Base-by-base conservation (phyloP, 2,113 vertebrate genomes). In the Ceyx margarethae region DNA sequence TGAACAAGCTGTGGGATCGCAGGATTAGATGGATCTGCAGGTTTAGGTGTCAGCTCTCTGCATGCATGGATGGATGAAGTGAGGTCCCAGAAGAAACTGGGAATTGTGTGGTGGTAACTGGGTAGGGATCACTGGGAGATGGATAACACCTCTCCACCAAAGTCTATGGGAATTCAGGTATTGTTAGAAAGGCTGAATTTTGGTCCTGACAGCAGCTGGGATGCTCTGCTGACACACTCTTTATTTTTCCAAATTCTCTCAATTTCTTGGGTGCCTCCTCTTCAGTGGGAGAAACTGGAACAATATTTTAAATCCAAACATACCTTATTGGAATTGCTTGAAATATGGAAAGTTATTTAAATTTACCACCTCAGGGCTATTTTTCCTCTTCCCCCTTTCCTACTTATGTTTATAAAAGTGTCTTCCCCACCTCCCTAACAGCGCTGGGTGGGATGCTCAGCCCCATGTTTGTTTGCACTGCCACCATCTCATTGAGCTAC, bases 11-110 rank as follows among this genome's bases (percentile, higher is more conserved):
- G 15, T 45, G 28, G 21, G 11, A 11, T 19, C 6, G 1, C 0
- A 4, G n/a, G 40, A 29, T 11, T 0, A 0, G 18, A n/a, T 43
- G 13, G 18, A 10, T 48, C 45, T 64, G 60, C 46, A 12, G 22
- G 15, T 26, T 48, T 53, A 16, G 19, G 9, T 22, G 10, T 25
- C 48, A 60, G 6, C 22, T 76, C 13, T 29, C 76, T 45, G 3
- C 13, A 6, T 14, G 17, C 7, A 2, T 31, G 40, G 17, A 81
- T 43, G 64, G 45, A 42, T 62, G 64, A 13, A 87, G 28, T 0
- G 5, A 25, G 15, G 67, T 65, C 11, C 13, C 35, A 60, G 64
- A 58, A 67, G 75, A 46, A 87, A 14, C 0, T 16, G 33, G 12
- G 5, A 68, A 11, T 64, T 48, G 22, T 13, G 1, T 53, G 31